These are phyloP conservation scores for Promerops cafer DNA, from an alignment of 2,113 vertebrate species.

Conservation along the genomic window DNA sequence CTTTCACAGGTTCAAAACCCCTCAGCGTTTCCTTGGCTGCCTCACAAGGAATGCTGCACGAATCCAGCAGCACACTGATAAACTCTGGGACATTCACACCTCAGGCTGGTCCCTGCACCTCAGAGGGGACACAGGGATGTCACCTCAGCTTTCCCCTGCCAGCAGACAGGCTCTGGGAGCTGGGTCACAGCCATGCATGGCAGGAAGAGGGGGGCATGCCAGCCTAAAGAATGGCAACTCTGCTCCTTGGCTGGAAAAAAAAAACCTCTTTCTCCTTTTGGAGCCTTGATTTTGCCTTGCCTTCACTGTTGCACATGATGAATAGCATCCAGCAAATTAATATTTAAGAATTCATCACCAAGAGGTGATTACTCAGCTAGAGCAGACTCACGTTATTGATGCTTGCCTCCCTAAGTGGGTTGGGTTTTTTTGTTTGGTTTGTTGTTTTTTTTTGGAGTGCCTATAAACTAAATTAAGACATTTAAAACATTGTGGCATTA, in stretches of 20 bases:
- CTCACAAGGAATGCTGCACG: neutral
- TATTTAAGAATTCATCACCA: conserved; percentile 37
- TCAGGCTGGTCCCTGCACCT: neutral
- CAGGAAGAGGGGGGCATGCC: neutral
- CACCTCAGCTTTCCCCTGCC: neutral
- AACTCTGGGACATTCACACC: neutral
- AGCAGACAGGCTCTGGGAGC: neutral
- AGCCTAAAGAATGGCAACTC: neutral
- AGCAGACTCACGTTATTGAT: conserved; percentile 12
- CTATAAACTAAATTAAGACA: conserved; percentile 47
- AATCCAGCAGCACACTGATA: neutral
- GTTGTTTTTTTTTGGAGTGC: neutral
- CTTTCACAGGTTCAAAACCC: neutral
- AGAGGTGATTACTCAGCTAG: conserved; percentile 45
- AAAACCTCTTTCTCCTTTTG: neutral
- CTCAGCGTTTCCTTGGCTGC: neutral
- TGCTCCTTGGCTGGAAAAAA: neutral
- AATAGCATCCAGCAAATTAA: conserved; percentile 38
- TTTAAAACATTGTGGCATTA: conserved; percentile 15
- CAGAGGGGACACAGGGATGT: neutral
- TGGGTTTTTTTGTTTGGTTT: neutral
- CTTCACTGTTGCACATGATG: conserved; percentile 3
- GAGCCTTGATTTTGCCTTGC: neutral
- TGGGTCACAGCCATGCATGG: neutral
- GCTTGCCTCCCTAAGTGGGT: neutral